Conservation (phyloP, 2,888 invertebrate genomes). For the Carterocephalus palaemon region DNA sequence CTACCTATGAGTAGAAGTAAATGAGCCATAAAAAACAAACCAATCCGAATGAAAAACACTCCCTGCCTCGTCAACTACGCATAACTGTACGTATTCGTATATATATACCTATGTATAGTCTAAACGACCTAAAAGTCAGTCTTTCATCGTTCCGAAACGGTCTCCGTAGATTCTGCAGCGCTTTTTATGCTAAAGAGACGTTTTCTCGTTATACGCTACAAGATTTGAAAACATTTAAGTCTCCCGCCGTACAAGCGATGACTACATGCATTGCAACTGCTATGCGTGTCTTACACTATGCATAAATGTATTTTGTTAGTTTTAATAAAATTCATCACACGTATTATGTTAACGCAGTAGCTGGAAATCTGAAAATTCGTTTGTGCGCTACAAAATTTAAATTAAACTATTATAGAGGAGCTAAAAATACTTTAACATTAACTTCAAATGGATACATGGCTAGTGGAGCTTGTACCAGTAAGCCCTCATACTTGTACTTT, state of each 20-base stretch:
- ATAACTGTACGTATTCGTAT: slow-evolving; percentile 7
- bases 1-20: too few species aligned
- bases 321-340: slow-evolving; percentile 9
- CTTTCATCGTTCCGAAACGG: slow-evolving; percentile 15
- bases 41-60: slow-evolving; percentile 9
- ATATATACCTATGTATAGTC: slow-evolving; percentile 2
- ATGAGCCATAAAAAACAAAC: background rate
- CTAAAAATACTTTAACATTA: too few species aligned
- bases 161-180: slow-evolving; percentile 16
- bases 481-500: background rate
- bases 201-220: slow-evolving; percentile 22
- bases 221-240: slow-evolving; percentile 24
- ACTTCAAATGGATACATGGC: too few species aligned
- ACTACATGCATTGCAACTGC: slow-evolving; percentile 15
- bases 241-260: slow-evolving; percentile 3
- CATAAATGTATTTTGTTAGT: slow-evolving; percentile 16
- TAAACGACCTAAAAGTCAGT: slow-evolving; percentile 18
- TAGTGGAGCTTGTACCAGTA: too few species aligned
- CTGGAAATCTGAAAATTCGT: too few species aligned
- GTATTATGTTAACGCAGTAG: too few species aligned
- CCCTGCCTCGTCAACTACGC: too few species aligned
- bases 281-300: slow-evolving; percentile 6
- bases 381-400: too few species aligned
- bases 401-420: too few species aligned
- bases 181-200: slow-evolving; percentile 20